Evolutionary conservation across 2,113 vertebrate genomes (phyloP), one percentile per base, ranked within the genome.

Genomic region (Lepisosteus oculatus): DNA sequence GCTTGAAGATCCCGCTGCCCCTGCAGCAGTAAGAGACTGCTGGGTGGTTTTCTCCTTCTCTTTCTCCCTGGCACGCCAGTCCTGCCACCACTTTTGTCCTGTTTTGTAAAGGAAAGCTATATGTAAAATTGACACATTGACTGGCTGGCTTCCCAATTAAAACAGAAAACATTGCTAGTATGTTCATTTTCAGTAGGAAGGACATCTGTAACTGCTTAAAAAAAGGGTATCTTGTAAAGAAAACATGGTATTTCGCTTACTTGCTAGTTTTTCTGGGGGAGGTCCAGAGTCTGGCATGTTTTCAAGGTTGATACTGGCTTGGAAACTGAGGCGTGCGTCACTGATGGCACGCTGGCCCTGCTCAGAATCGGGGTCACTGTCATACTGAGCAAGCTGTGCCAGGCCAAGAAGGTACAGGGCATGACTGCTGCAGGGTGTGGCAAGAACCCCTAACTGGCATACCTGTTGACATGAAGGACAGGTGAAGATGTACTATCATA

Each of bases 61-160:
- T 45, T 68, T 47, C 74, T 82, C 72, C 12, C 59, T 72, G 47
- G 74, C 54, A 57, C 73, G 72, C 29, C 15, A 61, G 3, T 85
- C 78, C 71, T 78, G 80, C 90, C 88, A 90, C 87, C 87, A 89
- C 61, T 74, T 80, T 76, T 90, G 86, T 64, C 77, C 87, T 89
- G 67, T 17, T 65, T 65, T 65, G 42, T 55, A 71, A 41, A 55
- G 42, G n/a, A 44, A 17, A 41, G 8, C 41, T n/a, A 55, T 29
- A n/a, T 4, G 8, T 7, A 1, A n/a, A 61, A 4, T 11, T 59
- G 12, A 13, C n/a, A 13, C 57, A 13, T 11, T 59, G 57, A 59
- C 11, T 15, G n/a, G 13, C 29, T 29, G 29, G 29, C 29, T 29
- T 29, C 29, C 29, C 29, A 29, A 29, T 29, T 29, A 29, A 29